Evolutionary conservation across 2,888 invertebrate species (phyloP), one percentile per base, ranked within the genome.

Genomic region (Hybos culiciformis): DNA sequence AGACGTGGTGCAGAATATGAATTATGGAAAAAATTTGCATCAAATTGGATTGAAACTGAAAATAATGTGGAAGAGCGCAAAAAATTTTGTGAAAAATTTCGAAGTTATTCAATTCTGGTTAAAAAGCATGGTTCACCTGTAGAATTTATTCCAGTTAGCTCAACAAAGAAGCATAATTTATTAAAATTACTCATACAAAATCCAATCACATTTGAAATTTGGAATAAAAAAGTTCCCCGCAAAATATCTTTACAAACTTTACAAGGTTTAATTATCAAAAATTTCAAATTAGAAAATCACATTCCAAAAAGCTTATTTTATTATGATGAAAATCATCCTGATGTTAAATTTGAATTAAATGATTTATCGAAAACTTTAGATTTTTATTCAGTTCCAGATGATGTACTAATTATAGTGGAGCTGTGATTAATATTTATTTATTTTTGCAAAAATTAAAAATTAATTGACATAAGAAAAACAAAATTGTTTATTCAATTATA

Each of bases 1-100:
- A 75, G 90, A 42, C 75, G 82, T 49, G 91, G 90, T 3, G 86
- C 92, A 0, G 92, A 93, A 57, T 83, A 88, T 47, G 93, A 93
- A 68, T 91, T 93, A 56, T 67, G 93, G 63, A 92, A 91, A 63
- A 74, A 78, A 18, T 80, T 80, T 62, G 86, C 84, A 0, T 65
- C 73, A 0, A 78, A 80, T 46, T 90, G 85, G 83, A 65, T 80
- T 40, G 66, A 69, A 48, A 70, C 72, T 0, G 72, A 73, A 51
- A 66, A 61, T 12, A 70, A 69, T 47, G 62, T 64, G 1, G 66
- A 68, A 40, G 59, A 63, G 33, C 71, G 68, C 44, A 53, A 54
- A 1, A 67, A 69, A 29, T 88, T 91, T 60, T 64, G 75, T 31
- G 54, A 64, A 7, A 72, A 77, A 48, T 87, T 91, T 68, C 84